Evolutionary conservation across 2,888 invertebrate genomes (phyloP), one percentile per base, ranked within the genome.

Genomic region (Lycophotia porphyrea): DNA sequence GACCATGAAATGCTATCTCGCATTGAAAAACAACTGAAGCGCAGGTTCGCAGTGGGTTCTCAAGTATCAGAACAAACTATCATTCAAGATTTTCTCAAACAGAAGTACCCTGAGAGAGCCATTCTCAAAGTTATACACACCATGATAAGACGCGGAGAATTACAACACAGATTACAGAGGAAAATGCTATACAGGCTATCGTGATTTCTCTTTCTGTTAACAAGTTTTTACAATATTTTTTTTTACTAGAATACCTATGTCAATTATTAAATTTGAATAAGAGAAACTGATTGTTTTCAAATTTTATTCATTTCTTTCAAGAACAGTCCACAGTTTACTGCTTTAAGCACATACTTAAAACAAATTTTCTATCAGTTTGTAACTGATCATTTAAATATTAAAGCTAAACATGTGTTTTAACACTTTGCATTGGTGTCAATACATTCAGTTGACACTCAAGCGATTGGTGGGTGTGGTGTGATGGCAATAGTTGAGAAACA

Each of bases 1-100:
- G 99, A 99, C 93, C 98, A 99, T 89, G 99, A 99, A 91, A 97
- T 98, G 93, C 93, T 99, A 52, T 97, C 97, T 60, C 97, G 99
- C 11, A 98, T 99, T 83, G 99, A 99, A 93, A 98, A 98, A 90
- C 99, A 99, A 93, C 93, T 99, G 77, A 99, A 99, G 95, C 97
- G 98, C 73, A 97, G 99, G 77, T 99, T 99, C 93, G 98, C 99
- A 0, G 98, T 99, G 83, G 99, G 99, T n/a, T 98, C 99, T 0
- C 99, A 99, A 95, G 99, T 99, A 0, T 99, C 99, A 0, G 99
- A 99, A 92, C 98, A 99, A 91, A 98, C 98, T 84, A 99, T 99
- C 85, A 97, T 99, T 47, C 98, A 99, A 89, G 99, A 99, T 95
- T 98, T 98, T 90, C 93, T 97, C 8, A 97, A 97, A 21, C 98